A percentile compares a stretch with the other conserved stretches of the same genome.
Conservation (phyloP, 1,140 invertebrate genomes). For the Leptestheria dahalacensis region DNA sequence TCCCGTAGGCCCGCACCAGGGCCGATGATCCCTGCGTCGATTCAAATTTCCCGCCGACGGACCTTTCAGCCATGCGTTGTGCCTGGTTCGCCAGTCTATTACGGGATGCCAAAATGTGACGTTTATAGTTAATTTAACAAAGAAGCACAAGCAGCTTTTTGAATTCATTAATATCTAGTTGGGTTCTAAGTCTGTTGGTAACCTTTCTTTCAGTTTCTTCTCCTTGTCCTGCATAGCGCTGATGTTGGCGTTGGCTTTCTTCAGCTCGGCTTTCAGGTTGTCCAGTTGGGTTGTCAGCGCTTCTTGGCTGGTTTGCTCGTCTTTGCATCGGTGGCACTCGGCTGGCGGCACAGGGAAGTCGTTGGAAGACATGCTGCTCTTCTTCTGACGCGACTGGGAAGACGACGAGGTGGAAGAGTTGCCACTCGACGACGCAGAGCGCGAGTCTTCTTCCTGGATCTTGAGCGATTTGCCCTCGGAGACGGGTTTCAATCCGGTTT, state of each 20-base stretch:
- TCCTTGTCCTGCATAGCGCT: slow-evolving; percentile 32
- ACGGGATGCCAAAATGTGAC: not conserved
- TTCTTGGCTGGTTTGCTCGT: slow-evolving; percentile 19
- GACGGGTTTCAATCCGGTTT: not conserved
- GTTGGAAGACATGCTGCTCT: not conserved
- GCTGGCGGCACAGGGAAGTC: not conserved
- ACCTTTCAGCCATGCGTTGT: slow-evolving; percentile 25
- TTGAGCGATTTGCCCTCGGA: not conserved
- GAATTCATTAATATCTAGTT: slow-evolving; percentile 2
- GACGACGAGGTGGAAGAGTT: slow-evolving; percentile 2
- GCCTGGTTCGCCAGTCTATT: slow-evolving; percentile 29
- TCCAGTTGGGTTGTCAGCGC: slow-evolving; percentile 31
- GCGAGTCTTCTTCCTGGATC: not conserved
- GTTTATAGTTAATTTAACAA: slow-evolving; percentile 12
- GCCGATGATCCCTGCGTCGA: slow-evolving; percentile 24
- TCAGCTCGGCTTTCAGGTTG: slow-evolving; percentile 33
- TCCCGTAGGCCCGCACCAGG: slow-evolving; percentile 61
- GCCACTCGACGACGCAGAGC: slow-evolving; percentile 3
- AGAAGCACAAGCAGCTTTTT: not conserved
- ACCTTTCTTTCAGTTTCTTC: slow-evolving; percentile 30
- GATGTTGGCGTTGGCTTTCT: slow-evolving; percentile 31
- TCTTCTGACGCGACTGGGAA: not conserved
- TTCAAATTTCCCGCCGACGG: slow-evolving; percentile 12
- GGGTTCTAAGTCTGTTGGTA: too few species aligned
- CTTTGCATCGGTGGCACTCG: slow-evolving; percentile 3